These are phyloP conservation scores for Acrocephalus scirpaceus DNA, from an alignment of 2,797 vertebrate species.

Conservation along the genomic window DNA sequence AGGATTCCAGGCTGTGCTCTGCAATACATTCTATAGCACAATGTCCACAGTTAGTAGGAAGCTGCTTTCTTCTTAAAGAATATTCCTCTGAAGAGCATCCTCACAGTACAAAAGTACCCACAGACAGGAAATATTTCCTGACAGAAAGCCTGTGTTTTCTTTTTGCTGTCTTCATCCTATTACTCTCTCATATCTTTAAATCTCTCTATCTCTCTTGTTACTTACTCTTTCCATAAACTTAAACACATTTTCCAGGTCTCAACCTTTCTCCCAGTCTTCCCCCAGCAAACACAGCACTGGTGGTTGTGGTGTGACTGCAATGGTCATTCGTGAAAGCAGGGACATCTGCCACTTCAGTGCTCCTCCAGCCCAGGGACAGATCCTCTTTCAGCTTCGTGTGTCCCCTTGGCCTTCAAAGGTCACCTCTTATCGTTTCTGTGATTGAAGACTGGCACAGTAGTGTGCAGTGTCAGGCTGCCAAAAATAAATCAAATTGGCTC, in stretches of 20 bases:
- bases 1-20: neutral
- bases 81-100: neutral
- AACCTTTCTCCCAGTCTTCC: neutral
- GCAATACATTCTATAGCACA: neutral
- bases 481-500: constrained; percentile 54
- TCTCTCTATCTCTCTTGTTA: neutral
- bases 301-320: neutral
- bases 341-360: constrained; percentile 20
- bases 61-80: neutral
- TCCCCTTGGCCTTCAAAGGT: constrained; percentile 47
- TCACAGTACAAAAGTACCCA: neutral
- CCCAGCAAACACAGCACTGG: neutral
- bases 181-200: neutral
- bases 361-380: neutral
- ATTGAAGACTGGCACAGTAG: constrained; percentile 29
- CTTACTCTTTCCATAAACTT: neutral
- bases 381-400: constrained; percentile 49
- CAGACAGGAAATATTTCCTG: neutral
- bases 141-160: neutral
- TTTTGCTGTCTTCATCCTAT: neutral
- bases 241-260: neutral
- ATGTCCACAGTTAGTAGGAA: neutral
- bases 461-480: constrained; percentile 10
- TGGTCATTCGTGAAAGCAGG: neutral
- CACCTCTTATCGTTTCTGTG: neutral